These are phyloP conservation scores for Lethrus apterus DNA, from an alignment of 1,140 invertebrate genomes.

Conservation along the genomic window DNA sequence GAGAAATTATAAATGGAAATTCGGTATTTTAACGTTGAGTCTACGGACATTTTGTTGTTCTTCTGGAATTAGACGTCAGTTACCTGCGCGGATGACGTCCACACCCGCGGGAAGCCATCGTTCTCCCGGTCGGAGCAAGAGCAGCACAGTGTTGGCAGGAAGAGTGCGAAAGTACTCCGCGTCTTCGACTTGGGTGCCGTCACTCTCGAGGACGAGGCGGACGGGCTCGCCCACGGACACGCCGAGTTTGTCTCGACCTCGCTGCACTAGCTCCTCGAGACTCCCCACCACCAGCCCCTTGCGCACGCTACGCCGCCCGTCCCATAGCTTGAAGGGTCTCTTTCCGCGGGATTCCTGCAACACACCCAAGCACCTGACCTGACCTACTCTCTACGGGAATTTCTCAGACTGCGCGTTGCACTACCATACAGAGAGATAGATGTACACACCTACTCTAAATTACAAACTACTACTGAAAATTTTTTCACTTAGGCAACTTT, in stretches of 20 bases:
- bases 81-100: slow-evolving; percentile 83
- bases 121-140: slow-evolving; percentile 80
- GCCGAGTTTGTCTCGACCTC: slow-evolving; percentile 86
- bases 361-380: slow-evolving; percentile 18
- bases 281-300: slow-evolving; percentile 89
- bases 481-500: too few species aligned
- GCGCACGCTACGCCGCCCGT: slow-evolving; percentile 85
- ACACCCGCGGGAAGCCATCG: slow-evolving; percentile 85
- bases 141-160: slow-evolving; percentile 81
- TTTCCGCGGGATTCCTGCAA: slow-evolving; percentile 84
- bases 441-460: too few species aligned
- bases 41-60: too few species aligned
- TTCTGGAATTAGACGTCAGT: too few species aligned
- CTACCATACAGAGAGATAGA: not conserved
- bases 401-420: not conserved
- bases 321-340: slow-evolving; percentile 97
- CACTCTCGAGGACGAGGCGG: slow-evolving; percentile 81
- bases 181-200: slow-evolving; percentile 93
- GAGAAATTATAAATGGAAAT: too few species aligned
- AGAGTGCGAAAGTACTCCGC: slow-evolving; percentile 88
- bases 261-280: slow-evolving; percentile 83
- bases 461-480: too few species aligned
- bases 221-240: slow-evolving; percentile 75
- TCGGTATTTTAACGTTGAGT: too few species aligned
- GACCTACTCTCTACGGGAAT: not conserved